Conservation (phyloP, 2,797 vertebrate genomes). For the Basileuterus tristriatus region DNA sequence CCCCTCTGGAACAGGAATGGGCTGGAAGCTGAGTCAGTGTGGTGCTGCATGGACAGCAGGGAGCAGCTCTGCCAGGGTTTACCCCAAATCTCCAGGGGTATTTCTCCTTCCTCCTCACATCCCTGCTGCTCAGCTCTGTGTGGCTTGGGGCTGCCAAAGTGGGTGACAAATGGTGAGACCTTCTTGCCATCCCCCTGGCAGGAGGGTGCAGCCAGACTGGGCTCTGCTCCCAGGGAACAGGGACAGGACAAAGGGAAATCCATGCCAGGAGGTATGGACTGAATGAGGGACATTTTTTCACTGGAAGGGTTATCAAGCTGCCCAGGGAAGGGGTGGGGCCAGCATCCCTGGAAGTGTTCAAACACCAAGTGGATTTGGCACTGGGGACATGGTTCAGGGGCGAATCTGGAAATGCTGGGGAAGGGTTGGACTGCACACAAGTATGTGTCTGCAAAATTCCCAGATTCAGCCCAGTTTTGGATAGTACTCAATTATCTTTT, state of each 20-base stretch:
- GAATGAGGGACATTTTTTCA: no score
- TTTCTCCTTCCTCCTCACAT: neutral
- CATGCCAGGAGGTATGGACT: no score
- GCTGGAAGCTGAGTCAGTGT: neutral
- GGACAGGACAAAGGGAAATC: neutral
- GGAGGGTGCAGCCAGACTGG: neutral
- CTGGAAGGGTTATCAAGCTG: neutral
- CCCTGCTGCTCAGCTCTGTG: neutral
- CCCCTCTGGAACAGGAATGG: neutral
- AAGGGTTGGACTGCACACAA: neutral
- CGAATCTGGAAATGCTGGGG: neutral
- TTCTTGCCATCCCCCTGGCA: neutral
- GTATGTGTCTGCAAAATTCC: neutral
- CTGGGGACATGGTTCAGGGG: rapidly evolving
- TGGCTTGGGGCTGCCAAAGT: neutral
- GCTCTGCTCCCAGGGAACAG: neutral
- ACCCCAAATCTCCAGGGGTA: neutral
- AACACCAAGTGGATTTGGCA: neutral
- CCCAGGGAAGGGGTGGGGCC: neutral
- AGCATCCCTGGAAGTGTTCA: neutral
- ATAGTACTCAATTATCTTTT: neutral
- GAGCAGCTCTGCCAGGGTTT: neutral
- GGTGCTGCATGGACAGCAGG: rapidly evolving
- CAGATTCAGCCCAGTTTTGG: neutral
- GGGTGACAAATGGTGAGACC: neutral